A percentile compares a stretch with the other conserved stretches of the same genome.
These are phyloP conservation scores for Acanthosoma haemorrhoidale DNA, from an alignment of 2,888 invertebrate genomes.

Conservation along the genomic window DNA sequence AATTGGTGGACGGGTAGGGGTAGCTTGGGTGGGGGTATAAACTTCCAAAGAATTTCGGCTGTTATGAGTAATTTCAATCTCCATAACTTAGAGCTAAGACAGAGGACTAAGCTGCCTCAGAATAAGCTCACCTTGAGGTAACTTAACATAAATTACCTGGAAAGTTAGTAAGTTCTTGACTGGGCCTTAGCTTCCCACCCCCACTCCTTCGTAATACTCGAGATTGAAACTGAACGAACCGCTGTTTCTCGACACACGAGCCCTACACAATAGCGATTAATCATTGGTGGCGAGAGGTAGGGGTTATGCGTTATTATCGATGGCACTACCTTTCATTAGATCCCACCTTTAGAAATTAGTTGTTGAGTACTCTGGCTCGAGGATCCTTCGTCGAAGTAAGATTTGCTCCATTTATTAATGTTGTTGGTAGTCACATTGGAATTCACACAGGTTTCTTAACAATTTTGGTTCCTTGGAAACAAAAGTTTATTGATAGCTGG, in stretches of 20 bases:
- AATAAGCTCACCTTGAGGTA: conserved; percentile 10
- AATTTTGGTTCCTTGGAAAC: too few species aligned
- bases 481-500: too few species aligned
- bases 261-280: neutral
- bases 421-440: too few species aligned
- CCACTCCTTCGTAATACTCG: too few species aligned
- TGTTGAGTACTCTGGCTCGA: too few species aligned
- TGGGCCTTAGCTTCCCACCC: neutral
- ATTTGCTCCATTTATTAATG: too few species aligned
- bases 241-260: neutral
- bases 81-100: conserved; percentile 1
- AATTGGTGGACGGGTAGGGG: neutral
- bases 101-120: neutral
- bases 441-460: too few species aligned
- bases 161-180: conserved; percentile 2
- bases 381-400: too few species aligned
- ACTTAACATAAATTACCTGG: conserved; percentile 14
- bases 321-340: neutral
- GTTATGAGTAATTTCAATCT: conserved; percentile 1
- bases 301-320: neutral
- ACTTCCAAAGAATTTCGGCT: neutral
- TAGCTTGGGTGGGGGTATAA: neutral
- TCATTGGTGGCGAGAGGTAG: neutral
- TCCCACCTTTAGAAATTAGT: neutral
- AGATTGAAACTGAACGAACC: conserved; percentile 5